A percentile compares a stretch with the other conserved stretches of the same genome.
Evolutionary conservation across 2,113 vertebrate genomes (phyloP).

Genomic region (Myotis davidii): DNA sequence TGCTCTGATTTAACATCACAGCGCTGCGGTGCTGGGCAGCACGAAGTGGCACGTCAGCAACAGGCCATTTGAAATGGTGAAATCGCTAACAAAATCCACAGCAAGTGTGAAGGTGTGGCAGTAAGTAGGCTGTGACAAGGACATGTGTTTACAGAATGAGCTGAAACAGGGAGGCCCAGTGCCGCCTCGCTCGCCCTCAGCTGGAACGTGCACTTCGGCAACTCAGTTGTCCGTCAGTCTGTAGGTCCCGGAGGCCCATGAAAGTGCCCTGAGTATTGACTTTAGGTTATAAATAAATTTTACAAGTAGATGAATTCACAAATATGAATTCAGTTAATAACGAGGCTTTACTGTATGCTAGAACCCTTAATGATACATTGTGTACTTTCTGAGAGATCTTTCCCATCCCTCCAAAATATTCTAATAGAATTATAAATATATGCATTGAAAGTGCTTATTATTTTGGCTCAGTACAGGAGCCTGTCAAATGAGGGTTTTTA

Average conservation of each 20-base stretch:
- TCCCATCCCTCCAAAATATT: not conserved
- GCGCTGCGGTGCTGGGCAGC: not conserved
- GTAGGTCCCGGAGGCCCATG: not conserved
- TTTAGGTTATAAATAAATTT: not conserved
- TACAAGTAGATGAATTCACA: not conserved
- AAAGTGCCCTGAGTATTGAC: not conserved
- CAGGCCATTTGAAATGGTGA: not conserved
- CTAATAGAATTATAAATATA: conserved; percentile 23
- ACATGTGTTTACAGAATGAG: not conserved
- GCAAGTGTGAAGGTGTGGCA: not conserved
- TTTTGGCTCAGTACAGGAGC: not conserved
- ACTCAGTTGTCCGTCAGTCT: not conserved
- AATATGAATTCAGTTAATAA: not conserved
- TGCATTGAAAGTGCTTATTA: not conserved
- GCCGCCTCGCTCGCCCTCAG: not conserved
- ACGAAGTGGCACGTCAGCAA: not conserved
- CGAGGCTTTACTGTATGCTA: not conserved
- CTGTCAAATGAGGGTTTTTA: not conserved
- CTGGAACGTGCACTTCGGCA: accelerated
- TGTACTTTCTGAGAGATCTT: not conserved
- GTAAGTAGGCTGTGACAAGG: not conserved
- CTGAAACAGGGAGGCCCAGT: not conserved
- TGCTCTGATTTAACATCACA: not conserved
- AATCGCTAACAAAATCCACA: not conserved
- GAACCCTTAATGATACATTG: not conserved